Evolutionary conservation across 1,140 invertebrate species (phyloP), one percentile per base, ranked within the genome.

Genomic region (Trichomalopsis sarcophagae): DNA sequence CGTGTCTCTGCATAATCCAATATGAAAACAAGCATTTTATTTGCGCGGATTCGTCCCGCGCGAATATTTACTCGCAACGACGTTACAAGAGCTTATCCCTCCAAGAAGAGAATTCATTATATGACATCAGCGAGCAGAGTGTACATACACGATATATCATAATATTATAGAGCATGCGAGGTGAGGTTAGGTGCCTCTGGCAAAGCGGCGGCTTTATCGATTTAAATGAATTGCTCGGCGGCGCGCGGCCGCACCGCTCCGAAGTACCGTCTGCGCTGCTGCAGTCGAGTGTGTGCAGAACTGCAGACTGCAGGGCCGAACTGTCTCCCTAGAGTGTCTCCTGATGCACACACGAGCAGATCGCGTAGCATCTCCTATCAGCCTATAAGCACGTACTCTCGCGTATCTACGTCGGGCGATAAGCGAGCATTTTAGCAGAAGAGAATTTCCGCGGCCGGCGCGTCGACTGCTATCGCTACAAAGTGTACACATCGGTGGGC

Each of bases 151-250:
- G 6, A 27, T 40, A 40, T 40, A 40, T 40, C 2, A 40, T 40
- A 7, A 3, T 7, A 44, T 9, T 36, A 36, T 36, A 5, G 40
- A 44, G 40, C 40, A 27, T 27, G 50, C 17, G 21, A 86, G 82
- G 87, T 89, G 86, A 87, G 87, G 86, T 85, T 86, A 86, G 79
- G 81, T 68, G 79, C 40, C 40, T 44, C 40, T 44, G 68, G 50
- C 73, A 82, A 83, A 88, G 91, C 90, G 90, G 91, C 90, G 91
- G 90, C 90, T 89, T 87, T 92, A 92, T 92, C 91, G 92, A 92
- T 92, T 92, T 92, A 92, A 92, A 92, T 92, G 92, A 71, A 71
- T 92, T 89, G 91, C 91, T 91, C 90, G 89, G 89, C 91, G 90
- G 90, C 87, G 88, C 87, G 87, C 33, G 33, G 5, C 33, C 33